Base-by-base conservation (phyloP, 2,797 vertebrate genomes). In the Scolopax bukidnonensis region DNA sequence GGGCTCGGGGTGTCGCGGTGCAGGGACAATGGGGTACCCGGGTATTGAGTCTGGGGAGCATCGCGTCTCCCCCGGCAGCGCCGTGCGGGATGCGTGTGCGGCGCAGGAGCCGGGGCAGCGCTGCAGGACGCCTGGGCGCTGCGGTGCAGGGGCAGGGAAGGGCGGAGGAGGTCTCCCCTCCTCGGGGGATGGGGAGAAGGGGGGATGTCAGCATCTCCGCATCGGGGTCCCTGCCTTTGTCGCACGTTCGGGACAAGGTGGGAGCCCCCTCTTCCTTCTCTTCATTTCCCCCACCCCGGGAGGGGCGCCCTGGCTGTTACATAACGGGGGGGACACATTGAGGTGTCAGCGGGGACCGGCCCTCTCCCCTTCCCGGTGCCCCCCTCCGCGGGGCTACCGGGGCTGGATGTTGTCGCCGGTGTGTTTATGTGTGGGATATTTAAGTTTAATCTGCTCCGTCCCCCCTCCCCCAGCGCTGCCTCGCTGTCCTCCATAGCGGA, bases 371-470 rank as follows among this genome's bases (percentile, higher is more conserved):
- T 28, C 18, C 20, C 21, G n/a, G 54, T 70, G 69, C 23, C 23
- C 40, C 69, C 53, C 28, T 40, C 71, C 19, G 56, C 33, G 41
- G 77, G 51, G 75, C 73, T 89, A 51, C 27, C 12, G 4, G 76
- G 14, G 81, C 50, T 79, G 94, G 90, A 60, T 84, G 51, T 28
- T 43, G 59, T 41, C n/a, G 10, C 30, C 32, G 38, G 25, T 63
- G 27, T 43, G 28, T 64, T 14, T 30, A 47, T 47, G 60, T 19
- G 14, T n/a, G 23, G 41, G 83, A 32, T 48, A 51, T 54, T 94
- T 78, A 84, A 89, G 85, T 90, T 94, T 85, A 81, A 89, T 93
- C 88, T 83, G 75, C 85, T 89, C 54, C n/a, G 14, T 90, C 85
- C 59, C 51, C 80, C 94, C 76, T 93, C 93, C 93, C 84, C 78